phyloP scores from a whole-genome alignment of 2,797 vertebrate genomes.

The Lepilemur septentrionalis region DNA sequence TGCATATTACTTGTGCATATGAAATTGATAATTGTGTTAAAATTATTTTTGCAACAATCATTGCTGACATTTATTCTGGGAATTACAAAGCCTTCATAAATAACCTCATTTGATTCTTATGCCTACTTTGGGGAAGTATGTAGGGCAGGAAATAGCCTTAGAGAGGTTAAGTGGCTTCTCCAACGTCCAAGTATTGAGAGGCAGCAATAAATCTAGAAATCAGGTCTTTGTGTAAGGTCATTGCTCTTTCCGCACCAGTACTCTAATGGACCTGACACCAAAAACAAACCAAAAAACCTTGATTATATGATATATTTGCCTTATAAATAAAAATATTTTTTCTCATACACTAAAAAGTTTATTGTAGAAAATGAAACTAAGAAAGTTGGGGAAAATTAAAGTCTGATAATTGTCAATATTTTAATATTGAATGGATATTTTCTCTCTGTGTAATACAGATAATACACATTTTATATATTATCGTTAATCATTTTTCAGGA shows the following conservation, averaged over 20 bases:
- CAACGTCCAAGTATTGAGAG: neutral
- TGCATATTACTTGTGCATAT: neutral
- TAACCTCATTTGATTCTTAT: neutral
- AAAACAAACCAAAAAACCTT: neutral
- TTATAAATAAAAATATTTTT: neutral
- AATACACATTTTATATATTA: neutral
- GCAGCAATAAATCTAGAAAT: neutral
- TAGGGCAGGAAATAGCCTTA: neutral
- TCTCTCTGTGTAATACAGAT: neutral
- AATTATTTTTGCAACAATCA: neutral
- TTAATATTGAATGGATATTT: constrained; percentile 21
- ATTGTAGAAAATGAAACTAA: constrained; percentile 29
- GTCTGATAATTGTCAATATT: neutral
- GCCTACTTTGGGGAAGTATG: neutral
- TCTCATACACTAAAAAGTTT: neutral
- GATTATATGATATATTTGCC: neutral
- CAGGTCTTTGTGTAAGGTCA: neutral
- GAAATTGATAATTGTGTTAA: neutral
- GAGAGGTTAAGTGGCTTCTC: neutral
- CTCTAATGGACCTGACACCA: neutral
- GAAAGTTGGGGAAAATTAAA: constrained; percentile 21
- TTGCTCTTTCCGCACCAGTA: neutral
- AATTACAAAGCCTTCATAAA: neutral
- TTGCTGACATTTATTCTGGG: neutral
- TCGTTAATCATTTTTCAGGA: neutral